Percentiles rank a stretch among this genome's conserved stretches.
Evolutionary conservation across 2,797 vertebrate species (phyloP).

Genomic region (Leptoclinus maculatus): DNA sequence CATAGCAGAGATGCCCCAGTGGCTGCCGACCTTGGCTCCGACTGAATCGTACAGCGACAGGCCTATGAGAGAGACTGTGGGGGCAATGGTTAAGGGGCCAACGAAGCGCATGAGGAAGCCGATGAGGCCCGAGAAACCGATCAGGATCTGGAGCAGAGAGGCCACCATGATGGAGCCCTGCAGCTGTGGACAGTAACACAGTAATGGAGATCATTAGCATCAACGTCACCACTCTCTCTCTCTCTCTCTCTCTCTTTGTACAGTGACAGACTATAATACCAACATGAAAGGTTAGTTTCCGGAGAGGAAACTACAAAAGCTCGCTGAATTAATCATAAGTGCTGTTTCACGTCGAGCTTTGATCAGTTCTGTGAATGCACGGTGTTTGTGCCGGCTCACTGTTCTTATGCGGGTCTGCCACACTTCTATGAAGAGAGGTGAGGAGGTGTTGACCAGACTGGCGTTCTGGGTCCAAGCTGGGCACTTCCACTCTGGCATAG

Average conservation of each 20-base stretch:
- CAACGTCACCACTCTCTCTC: neutral
- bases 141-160: conserved; percentile 91
- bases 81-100: conserved; percentile 93
- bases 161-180: conserved; percentile 95
- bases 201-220: neutral
- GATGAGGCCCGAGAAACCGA: conserved; percentile 94
- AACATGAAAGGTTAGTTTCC: neutral
- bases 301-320: neutral
- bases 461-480: conserved; percentile 92
- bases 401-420: conserved; percentile 93
- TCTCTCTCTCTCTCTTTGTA: neutral
- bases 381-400: conserved; percentile 73
- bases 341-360: neutral
- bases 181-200: conserved; percentile 80
- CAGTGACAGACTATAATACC: neutral
- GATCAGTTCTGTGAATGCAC: neutral
- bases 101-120: conserved; percentile 94
- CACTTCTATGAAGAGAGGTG: conserved; percentile 87
- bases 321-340: conserved; percentile 31
- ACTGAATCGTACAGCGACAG: conserved; percentile 90
- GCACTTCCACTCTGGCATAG: conserved; percentile 89
- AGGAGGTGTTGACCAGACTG: conserved; percentile 88
- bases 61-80: conserved; percentile 91
- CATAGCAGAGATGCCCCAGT: conserved; percentile 93
- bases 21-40: conserved; percentile 85